phyloP scores from a whole-genome alignment of 1,140 invertebrate genomes.

The Acromyrmex heyeri region DNA sequence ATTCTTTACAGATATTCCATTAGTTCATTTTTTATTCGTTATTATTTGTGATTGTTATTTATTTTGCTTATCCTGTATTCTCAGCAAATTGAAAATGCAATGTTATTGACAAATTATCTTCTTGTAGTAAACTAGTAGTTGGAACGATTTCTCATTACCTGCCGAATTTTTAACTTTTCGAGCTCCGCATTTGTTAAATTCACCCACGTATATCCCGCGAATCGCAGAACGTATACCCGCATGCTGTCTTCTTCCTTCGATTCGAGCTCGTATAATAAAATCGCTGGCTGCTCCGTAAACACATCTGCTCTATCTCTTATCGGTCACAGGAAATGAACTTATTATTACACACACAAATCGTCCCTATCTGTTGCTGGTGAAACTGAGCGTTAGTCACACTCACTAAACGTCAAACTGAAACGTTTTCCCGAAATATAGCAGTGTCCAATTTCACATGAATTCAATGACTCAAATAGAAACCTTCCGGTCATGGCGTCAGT shows the following conservation, averaged over 20 bases:
- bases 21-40: neutral
- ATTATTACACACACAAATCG: constrained; percentile 22
- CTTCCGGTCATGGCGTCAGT: constrained; percentile 8
- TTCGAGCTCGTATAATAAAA: constrained; percentile 27
- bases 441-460: constrained; percentile 27
- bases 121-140: neutral
- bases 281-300: constrained; percentile 6
- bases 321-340: constrained; percentile 31
- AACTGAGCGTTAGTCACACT: constrained; percentile 10
- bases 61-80: neutral
- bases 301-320: constrained; percentile 45
- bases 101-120: neutral
- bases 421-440: constrained; percentile 22
- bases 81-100: neutral
- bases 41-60: neutral
- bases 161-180: constrained; percentile 1
- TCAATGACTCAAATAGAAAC: constrained; percentile 47
- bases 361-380: constrained; percentile 11
- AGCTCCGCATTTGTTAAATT: constrained; percentile 43
- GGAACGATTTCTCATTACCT: neutral
- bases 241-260: constrained; percentile 27
- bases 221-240: constrained; percentile 23
- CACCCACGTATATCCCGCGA: neutral
- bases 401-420: constrained; percentile 7
- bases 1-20: neutral